phyloP scores from a whole-genome alignment of 2,113 vertebrate genomes.

The Aspidoscelis tigris region DNA sequence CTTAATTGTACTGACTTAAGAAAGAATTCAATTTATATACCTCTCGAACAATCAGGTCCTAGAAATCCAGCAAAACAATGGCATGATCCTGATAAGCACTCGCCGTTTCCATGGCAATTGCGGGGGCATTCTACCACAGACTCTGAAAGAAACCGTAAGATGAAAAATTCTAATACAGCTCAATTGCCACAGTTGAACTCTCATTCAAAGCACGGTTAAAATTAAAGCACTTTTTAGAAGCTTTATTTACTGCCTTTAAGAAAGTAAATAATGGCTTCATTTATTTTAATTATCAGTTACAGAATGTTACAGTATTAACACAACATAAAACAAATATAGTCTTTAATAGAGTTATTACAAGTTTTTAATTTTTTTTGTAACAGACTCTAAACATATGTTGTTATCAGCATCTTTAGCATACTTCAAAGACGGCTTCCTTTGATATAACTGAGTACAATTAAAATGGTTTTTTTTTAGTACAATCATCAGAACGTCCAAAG shows the following conservation, averaged over 20 bases:
- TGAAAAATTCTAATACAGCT: slow-evolving; percentile 39
- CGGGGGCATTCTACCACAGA: slow-evolving; percentile 95
- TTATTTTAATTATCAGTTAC: slow-evolving; percentile 28
- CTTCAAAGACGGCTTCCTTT: neutral
- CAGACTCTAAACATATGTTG: slow-evolving; percentile 5
- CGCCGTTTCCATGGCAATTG: slow-evolving; percentile 97
- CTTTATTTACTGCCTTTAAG: slow-evolving; percentile 24
- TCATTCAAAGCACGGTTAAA: slow-evolving; percentile 7
- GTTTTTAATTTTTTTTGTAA: slow-evolving; percentile 9
- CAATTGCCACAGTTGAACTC: neutral
- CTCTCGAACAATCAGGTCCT: slow-evolving; percentile 96
- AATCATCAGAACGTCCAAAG: neutral
- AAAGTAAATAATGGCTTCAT: slow-evolving; percentile 15
- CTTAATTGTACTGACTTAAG: slow-evolving; percentile 40
- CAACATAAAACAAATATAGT: slow-evolving; percentile 13
- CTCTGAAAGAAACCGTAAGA: slow-evolving; percentile 78
- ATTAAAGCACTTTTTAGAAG: neutral
- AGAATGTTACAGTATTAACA: slow-evolving; percentile 15
- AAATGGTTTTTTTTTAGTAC: slow-evolving; percentile 14
- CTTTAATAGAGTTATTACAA: slow-evolving; percentile 18
- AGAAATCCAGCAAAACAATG: slow-evolving; percentile 98
- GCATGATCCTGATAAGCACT: slow-evolving; percentile 95
- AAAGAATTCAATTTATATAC: slow-evolving; percentile 73
- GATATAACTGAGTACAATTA: slow-evolving; percentile 22
- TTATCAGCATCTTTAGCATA: slow-evolving; percentile 33